These are phyloP conservation scores for Pampus argenteus DNA, from an alignment of 2,797 vertebrate genomes.

Conservation along the genomic window DNA sequence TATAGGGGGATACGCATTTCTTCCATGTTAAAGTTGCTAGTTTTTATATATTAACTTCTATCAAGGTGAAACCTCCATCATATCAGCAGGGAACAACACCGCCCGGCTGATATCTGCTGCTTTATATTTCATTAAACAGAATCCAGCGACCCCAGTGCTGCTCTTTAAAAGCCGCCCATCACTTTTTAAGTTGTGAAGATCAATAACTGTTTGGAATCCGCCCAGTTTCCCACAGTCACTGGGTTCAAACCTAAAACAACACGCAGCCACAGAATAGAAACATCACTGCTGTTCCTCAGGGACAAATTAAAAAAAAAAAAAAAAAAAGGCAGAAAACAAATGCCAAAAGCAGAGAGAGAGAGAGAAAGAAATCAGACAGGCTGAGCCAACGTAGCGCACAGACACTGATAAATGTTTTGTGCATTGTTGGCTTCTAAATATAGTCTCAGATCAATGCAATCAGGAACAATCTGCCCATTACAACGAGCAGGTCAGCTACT, in stretches of 20 bases:
- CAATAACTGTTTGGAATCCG: slow-evolving; percentile 34
- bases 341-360: slow-evolving; percentile 23
- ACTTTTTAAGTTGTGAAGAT: slow-evolving; percentile 10
- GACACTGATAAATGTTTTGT: slow-evolving; percentile 67
- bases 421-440: slow-evolving; percentile 67
- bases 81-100: slow-evolving; percentile 3
- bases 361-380: slow-evolving; percentile 28
- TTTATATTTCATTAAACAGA: slow-evolving; percentile 40
- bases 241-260: slow-evolving; percentile 50
- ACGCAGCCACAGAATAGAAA: slow-evolving; percentile 31
- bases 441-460: slow-evolving; percentile 77
- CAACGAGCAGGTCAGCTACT: slow-evolving; percentile 42
- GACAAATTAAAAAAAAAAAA: slow-evolving; percentile 24
- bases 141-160: background rate
- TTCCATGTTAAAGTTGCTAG: background rate
- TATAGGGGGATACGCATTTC: background rate
- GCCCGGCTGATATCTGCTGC: slow-evolving; percentile 20
- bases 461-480: slow-evolving; percentile 64
- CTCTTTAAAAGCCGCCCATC: slow-evolving; percentile 22
- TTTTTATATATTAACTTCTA: no score
- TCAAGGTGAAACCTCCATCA: background rate
- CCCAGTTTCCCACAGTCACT: slow-evolving; percentile 53
- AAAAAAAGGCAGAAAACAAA: slow-evolving; percentile 28
- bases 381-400: slow-evolving; percentile 31
- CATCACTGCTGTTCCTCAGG: slow-evolving; percentile 41